Base-by-base conservation (phyloP, 2,888 invertebrate genomes). In the Dasysyrphus tricinctus region DNA sequence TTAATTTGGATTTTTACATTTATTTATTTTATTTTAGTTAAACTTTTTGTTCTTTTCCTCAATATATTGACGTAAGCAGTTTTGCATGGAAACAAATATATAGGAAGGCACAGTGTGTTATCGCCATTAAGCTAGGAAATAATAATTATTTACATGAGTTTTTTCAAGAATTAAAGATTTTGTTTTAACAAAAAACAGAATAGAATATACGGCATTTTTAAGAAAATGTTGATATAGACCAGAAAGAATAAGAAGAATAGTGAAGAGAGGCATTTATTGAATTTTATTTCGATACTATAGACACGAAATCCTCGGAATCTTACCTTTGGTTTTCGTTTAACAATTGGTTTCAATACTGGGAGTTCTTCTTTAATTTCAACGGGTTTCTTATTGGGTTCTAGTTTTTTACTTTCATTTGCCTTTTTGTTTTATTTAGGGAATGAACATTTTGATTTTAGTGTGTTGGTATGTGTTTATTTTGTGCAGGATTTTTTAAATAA, bases 281-380 rank as follows among this genome's bases (percentile, higher is more conserved):
- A 34, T 42, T n/a, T 14, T 24, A 61, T 3, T 2, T 11, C 5
- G 7, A 12, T 6, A 16, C 5, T 24, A 7, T 11, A 63, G 29
- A 44, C 2, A 44, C n/a, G n/a, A n/a, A n/a, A 37, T 49, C 14
- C n/a, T 47, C 12, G 5, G 16, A 14, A 67, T 73, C 90, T 92
- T 90, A 92, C 92, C 92, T 92, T 92, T 79, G 90, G 80, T 42
- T 89, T 89, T 37, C 90, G 89, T 77, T 90, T 90, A 29, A 94
- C 93, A 54, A 94, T 93, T 76, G 94, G 91, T 90, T 93, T 94
- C 32, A 94, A 93, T 93, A 94, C 94, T 89, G 94, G 94, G 91
- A 94, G 93, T 91, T 94, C 94, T 92, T 94, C 95, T 90, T 94
- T 93, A 63, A 90, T 88, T 72, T 90, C 89, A 91, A 94, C 94